Evolutionary conservation across 1,140 invertebrate genomes (phyloP).

Genomic region (Drosophila prosaltans): DNA sequence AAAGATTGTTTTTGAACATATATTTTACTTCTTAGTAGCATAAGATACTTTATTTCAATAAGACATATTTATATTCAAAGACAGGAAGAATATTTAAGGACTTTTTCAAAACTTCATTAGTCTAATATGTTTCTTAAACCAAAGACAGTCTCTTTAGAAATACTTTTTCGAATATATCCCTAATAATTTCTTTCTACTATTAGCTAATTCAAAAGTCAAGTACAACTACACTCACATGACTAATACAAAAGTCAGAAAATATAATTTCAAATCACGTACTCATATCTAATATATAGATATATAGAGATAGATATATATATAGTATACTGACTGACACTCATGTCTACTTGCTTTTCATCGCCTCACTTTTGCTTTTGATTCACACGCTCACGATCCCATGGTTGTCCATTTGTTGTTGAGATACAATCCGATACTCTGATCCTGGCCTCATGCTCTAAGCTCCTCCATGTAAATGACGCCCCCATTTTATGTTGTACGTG

Average conservation of each 20-base stretch:
- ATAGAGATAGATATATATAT: background rate
- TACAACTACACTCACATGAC: background rate
- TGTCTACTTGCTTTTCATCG: conserved; percentile 25
- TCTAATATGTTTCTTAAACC: too few relatives aligned
- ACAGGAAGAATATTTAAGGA: too few relatives aligned
- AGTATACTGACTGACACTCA: background rate
- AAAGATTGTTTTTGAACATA: too few relatives aligned
- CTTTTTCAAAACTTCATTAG: too few relatives aligned
- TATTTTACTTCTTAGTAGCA: too few relatives aligned
- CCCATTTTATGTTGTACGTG: conserved; percentile 73
- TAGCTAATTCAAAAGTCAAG: background rate
- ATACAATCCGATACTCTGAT: conserved; percentile 37
- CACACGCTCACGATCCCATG: conserved; percentile 73
- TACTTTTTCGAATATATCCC: too few relatives aligned
- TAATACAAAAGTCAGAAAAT: background rate
- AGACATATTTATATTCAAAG: too few relatives aligned
- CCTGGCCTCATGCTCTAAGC: conserved; percentile 49
- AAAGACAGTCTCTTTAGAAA: too few relatives aligned
- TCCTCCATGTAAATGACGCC: conserved; percentile 74
- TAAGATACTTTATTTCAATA: too few relatives aligned
- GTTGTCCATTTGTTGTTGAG: conserved; percentile 5
- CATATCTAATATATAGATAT: background rate
- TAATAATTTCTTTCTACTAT: background rate
- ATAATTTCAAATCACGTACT: conserved; percentile 11
- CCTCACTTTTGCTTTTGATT: conserved; percentile 52